phyloP scores from a whole-genome alignment of 2,113 vertebrate species.

The Amazona guildingii region DNA sequence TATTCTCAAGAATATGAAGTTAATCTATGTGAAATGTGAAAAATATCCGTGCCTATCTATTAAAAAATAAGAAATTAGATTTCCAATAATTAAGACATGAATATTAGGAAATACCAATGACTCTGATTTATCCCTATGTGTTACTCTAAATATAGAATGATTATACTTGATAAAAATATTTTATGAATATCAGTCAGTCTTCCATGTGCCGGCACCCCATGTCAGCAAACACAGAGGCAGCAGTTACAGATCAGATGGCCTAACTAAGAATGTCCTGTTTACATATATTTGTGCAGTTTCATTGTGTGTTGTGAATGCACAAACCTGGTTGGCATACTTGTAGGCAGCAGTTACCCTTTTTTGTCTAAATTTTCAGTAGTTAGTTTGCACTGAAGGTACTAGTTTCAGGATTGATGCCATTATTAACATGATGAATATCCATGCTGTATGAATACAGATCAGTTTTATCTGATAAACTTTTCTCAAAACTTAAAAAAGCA shows the following conservation, averaged over 20 bases:
- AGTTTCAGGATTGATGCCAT: not conserved
- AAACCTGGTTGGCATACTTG: not conserved
- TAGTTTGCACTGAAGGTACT: not conserved
- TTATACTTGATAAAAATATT: conserved; percentile 45
- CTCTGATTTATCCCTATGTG: not conserved
- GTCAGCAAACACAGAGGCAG: conserved; percentile 24
- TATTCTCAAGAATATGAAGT: not conserved
- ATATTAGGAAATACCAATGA: not conserved
- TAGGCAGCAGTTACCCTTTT: not conserved
- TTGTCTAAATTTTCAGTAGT: not conserved
- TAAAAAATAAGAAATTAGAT: not conserved
- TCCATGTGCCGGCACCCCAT: not conserved
- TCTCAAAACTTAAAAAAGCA: not conserved
- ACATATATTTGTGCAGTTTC: not conserved
- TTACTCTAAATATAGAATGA: conserved; percentile 20
- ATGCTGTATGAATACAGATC: not conserved
- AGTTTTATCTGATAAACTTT: not conserved
- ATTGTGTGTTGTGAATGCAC: not conserved
- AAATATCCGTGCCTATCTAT: not conserved
- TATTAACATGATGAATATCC: not conserved
- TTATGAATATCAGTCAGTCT: conserved; percentile 24
- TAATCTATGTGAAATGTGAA: not conserved
- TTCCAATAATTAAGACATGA: not conserved
- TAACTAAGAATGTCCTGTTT: conserved; percentile 10
- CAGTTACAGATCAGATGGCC: conserved; percentile 19